Evolutionary conservation across 2,113 vertebrate genomes (phyloP).

Genomic region (Rhea pennata): DNA sequence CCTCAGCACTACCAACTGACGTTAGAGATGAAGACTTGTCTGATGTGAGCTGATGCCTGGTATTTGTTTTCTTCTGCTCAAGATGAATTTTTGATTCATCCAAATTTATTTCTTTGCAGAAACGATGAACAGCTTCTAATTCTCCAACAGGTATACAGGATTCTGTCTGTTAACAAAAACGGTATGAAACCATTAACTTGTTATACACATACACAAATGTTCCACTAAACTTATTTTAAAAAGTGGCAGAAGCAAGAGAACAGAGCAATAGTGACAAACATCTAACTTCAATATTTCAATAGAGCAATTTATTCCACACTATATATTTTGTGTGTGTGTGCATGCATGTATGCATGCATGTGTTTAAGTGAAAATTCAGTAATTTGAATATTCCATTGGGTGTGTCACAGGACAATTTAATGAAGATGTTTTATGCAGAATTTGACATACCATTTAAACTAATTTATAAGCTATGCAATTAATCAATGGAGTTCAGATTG

Average conservation of each 20-base stretch:
- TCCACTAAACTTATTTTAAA: neutral
- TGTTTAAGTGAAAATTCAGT: neutral
- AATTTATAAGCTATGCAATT: neutral
- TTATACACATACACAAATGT: neutral
- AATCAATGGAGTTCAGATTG: neutral
- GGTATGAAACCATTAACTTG: neutral
- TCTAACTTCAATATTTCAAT: neutral
- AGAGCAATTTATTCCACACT: neutral
- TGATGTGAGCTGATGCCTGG: neutral
- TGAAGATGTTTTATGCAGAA: neutral
- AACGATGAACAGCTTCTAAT: slow-evolving; percentile 70
- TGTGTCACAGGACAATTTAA: neutral
- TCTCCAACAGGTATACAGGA: slow-evolving; percentile 71
- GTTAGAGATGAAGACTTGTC: neutral
- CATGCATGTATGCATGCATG: neutral
- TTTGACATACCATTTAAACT: neutral
- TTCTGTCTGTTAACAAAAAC: slow-evolving; percentile 73
- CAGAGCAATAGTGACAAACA: neutral
- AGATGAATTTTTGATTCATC: slow-evolving; percentile 15
- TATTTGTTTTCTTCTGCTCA: neutral
- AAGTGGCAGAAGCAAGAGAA: neutral
- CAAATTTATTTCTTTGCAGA: slow-evolving; percentile 70
- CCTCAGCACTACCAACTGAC: slow-evolving; percentile 34
- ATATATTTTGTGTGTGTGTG: neutral
- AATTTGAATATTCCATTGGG: neutral